Base-by-base conservation (phyloP, 2,888 invertebrate genomes). In the Litoditis marina region DNA sequence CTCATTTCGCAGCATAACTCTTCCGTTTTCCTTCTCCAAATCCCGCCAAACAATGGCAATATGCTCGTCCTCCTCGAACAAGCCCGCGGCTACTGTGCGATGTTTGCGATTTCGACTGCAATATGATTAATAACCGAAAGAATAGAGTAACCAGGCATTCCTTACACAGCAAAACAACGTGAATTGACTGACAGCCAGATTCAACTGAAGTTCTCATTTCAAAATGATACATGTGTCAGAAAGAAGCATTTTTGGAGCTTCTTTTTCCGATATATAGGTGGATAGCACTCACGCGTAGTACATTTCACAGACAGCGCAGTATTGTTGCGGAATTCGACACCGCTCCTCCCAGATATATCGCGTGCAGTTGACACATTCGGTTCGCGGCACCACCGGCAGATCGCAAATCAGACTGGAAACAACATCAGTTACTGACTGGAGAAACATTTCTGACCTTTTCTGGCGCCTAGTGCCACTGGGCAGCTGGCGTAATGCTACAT, bases 361-460 rank as follows among this genome's bases (percentile, higher is more conserved):
- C 1, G 62, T 56, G 28, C 62, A 62, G 32, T 62, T 62, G 39
- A 36, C 32, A 27, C 62, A 62, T 39, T 62, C 62, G 31, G 32
- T 46, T 22, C 62, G 62, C 16, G 28, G 42, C n/a, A 30, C 34
- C 3, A 22, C 11, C 19, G 44, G 34, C 34, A 27, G 30, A 16
- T 60, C 60, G 7, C 19, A 16, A 7, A 52, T 34, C 16, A 39
- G 8, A 42, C 52, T 52, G 46, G 36, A 49, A 42, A 25, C 31
- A 6, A 34, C 5, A n/a, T 5, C 30, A 4, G 2, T 39, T 7
- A 28, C 3, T 50, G 36, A 7, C 32, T 2, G 25, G 5, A 49
- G 16, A 49, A 11, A 27, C 7, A n/a, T n/a, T n/a, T n/a, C n/a
- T n/a, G n/a, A n/a, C n/a, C n/a, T n/a, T n/a, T n/a, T n/a, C n/a